Conservation (phyloP, 1,140 invertebrate genomes). For the Drosophila hydei region DNA sequence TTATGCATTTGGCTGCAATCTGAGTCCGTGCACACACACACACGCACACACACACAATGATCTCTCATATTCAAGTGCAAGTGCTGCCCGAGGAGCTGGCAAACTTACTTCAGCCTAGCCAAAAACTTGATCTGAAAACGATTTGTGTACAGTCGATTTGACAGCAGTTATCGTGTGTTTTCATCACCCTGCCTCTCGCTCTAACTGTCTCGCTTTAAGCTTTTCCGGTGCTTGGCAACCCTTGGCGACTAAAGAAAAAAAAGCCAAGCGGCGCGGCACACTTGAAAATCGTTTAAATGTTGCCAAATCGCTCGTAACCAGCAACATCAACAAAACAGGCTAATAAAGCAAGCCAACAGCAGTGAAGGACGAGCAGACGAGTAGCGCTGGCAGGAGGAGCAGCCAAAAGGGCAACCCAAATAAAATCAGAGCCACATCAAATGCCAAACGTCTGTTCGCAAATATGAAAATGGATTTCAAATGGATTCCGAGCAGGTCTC, state of each 20-base stretch:
- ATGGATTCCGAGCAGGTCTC: constrained; percentile 14
- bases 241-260: not conserved
- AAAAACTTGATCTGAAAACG: constrained; percentile 52
- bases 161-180: constrained; percentile 27
- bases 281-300: constrained; percentile 59
- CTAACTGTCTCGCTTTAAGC: not conserved
- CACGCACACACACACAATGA: not conserved
- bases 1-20: not conserved
- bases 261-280: constrained; percentile 19
- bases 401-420: constrained; percentile 48
- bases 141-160: constrained; percentile 68
- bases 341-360: constrained; percentile 49
- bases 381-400: not conserved
- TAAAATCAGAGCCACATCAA: constrained; percentile 62
- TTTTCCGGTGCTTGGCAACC: not conserved
- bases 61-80: constrained; percentile 4
- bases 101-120: not conserved
- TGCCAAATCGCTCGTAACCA: constrained; percentile 35
- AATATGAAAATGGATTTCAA: constrained; percentile 63
- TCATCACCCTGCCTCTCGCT: constrained; percentile 29
- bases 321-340: constrained; percentile 56
- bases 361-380: too few species aligned
- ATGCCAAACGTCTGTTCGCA: constrained; percentile 49
- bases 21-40: constrained; percentile 6
- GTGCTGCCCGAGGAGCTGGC: too few species aligned